Evolutionary conservation across 2,113 vertebrate genomes (phyloP).

Genomic region (Rhinichthys klamathensis): DNA sequence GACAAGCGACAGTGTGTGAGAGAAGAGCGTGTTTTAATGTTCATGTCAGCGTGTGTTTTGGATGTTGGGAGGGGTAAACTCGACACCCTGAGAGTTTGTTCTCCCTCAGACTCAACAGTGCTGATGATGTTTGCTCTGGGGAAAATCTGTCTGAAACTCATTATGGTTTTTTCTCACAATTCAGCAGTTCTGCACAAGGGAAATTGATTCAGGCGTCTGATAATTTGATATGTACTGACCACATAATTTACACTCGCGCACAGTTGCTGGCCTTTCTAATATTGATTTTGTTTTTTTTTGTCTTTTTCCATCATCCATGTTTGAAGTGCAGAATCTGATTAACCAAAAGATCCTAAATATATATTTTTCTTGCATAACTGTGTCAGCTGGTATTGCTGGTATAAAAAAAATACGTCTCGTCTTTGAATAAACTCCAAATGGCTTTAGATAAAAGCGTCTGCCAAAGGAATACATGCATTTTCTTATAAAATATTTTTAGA

Average conservation of each 20-base stretch:
- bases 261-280: neutral
- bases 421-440: neutral
- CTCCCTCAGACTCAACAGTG: slow-evolving; percentile 25
- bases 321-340: slow-evolving; percentile 15
- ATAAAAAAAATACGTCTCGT: neutral
- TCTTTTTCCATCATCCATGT: neutral
- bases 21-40: slow-evolving; percentile 13
- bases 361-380: neutral
- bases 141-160: slow-evolving; percentile 41
- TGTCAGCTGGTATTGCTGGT: neutral
- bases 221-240: slow-evolving; percentile 45
- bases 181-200: slow-evolving; percentile 45
- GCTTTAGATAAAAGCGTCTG: neutral
- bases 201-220: slow-evolving; percentile 27
- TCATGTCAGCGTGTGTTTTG: slow-evolving; percentile 4
- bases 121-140: slow-evolving; percentile 34
- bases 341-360: neutral
- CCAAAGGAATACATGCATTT: neutral
- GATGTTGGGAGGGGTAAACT: slow-evolving; percentile 14
- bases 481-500: slow-evolving; percentile 7
- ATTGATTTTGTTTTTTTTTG: neutral
- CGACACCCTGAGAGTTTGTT: slow-evolving; percentile 20
- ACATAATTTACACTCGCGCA: slow-evolving; percentile 35
- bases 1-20: neutral
- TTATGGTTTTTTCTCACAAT: slow-evolving; percentile 37